Base-by-base conservation (phyloP, 92 coral and sea anemone species). In the Actinostola sp. region DNA sequence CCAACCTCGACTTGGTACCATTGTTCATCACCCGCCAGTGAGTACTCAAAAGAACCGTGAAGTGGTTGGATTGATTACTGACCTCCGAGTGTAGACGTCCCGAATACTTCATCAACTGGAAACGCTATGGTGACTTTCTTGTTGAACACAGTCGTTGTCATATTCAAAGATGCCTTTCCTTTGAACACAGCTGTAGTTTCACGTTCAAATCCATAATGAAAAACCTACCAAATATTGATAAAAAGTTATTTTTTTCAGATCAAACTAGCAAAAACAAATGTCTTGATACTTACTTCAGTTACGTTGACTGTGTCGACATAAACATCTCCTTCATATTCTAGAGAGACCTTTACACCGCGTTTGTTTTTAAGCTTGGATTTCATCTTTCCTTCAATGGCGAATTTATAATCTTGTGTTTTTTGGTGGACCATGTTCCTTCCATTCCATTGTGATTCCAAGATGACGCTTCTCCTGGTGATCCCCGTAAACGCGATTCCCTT, bases 161-260 rank as follows among this genome's bases (percentile, higher is more conserved):
- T 26, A 24, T 25, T 46, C 0, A 72, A 27, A 60, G 68, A 21
- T 58, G 78, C 78, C 26, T 72, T 72, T 30, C 78, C 78, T 60
- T 58, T 57, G 29, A 35, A 72, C 19, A 44, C 19, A 7, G 44
- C 16, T 41, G 68, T 72, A 16, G 33, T 35, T 42, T 42, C 19
- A 9, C 68, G 14, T 41, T 56, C 32, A 58, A 72, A 72, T 1
- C 67, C 67, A 30, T 72, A 58, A 27, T 44, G 54, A 50, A 35
- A 63, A 8, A 28, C 31, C 52, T 31, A 14, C 4, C 4, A 28
- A 27, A 60, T 25, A 32, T 2, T 26, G n/a, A 60, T 1, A 23
- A 28, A 60, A 50, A 5, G 57, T 50, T 36, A 36, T 36, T 11
- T 4, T 4, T 11, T 36, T 11, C 11, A 4, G 42, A n/a, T 36